Base-by-base conservation (phyloP, 1,140 invertebrate species). In the Diplogasteroides magnus region DNA sequence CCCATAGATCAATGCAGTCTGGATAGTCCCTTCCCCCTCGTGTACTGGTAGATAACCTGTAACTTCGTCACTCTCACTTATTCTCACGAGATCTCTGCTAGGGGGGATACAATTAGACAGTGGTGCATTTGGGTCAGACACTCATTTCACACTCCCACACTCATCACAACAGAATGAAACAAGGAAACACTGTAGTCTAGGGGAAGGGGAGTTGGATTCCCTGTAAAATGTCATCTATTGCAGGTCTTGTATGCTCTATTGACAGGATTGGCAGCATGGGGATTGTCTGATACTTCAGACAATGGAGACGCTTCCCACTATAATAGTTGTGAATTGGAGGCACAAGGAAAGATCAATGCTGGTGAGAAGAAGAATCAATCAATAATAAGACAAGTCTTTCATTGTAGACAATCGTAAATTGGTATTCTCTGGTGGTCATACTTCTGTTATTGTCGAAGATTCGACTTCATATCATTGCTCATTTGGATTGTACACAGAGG, bases 401-500 rank as follows among this genome's bases (percentile, higher is more conserved):
- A n/a, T n/a, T 79, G 48, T 69, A 78, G 79, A 82, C 27, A 81
- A 82, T 61, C 58, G 78, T 28, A 81, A 82, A 67, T 57, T 81
- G 2, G 64, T 57, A 25, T 78, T 82, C 67, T 69, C 73, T 23
- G 70, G 61, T 25, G 79, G 79, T 55, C 67, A 68, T 48, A 82
- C 80, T 19, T 77, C 75, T 19, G 73, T 82, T 19, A 67, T 80
- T 23, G 72, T 82, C 27, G 74, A 83, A 56, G 80, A 82, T 59
- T 77, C 79, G 13, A 81, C 81, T 3, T 78, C 75, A 29, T 82
- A 82, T 63, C 79, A 83, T 58, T 82, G 80, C 69, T 83, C 81
- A 2, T 69, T 82, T 56, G 80, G 80, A 23, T 68, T 82, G 23
- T 82, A 82, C 72, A 83, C 80, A 0, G 80, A 80, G 28, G 80